Base-by-base conservation (phyloP, 2,888 invertebrate genomes). In the Euzetes globulus region DNA sequence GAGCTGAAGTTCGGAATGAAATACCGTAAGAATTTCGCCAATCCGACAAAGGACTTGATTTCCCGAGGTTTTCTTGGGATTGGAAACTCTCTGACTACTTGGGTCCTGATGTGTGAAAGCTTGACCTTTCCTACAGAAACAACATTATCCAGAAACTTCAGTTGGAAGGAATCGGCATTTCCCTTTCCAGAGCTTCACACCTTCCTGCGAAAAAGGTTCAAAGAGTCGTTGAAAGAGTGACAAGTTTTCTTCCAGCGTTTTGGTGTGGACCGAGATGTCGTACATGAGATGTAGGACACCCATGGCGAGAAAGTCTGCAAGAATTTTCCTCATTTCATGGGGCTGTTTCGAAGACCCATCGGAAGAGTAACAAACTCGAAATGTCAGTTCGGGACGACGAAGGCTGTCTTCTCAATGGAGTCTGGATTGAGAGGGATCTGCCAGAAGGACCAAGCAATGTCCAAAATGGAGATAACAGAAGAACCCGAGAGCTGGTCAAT, bases 371-470 rank as follows among this genome's bases (percentile, higher is more conserved):
- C 4, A 5, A 7, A 50, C n/a, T 50, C 50, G n/a, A 11, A 50
- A 5, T 50, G 50, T 6, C 50, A 7, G 17, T 50, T n/a, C 4
- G 50, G 50, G 5, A n/a, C n/a, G 5, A 50, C 50, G 50, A 50
- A 50, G 7, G 50, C 50, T 13, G 50, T 50, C 15, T n/a, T n/a
- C n/a, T 50, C 50, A 13, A 72, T 70, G 27, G 72, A 60, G 1
- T 63, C 71, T 3, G 55, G 45, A 29, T 71, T 17, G 7, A 75
- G 75, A 11, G 72, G 75, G 17, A 72, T 70, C 70, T 76, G 73
- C 50, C 72, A 60, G 65, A 70, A 76, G 11, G 68, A 70, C 45
- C 72, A 70, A 6, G 41, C 50, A 0, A 77, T 29, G 47, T 72
- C 72, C n/a, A 73, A 60, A 25, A 33, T 60, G 4, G 52, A 72